phyloP scores from a whole-genome alignment of 2,797 vertebrate species.

The Crypturellus tataupa region DNA sequence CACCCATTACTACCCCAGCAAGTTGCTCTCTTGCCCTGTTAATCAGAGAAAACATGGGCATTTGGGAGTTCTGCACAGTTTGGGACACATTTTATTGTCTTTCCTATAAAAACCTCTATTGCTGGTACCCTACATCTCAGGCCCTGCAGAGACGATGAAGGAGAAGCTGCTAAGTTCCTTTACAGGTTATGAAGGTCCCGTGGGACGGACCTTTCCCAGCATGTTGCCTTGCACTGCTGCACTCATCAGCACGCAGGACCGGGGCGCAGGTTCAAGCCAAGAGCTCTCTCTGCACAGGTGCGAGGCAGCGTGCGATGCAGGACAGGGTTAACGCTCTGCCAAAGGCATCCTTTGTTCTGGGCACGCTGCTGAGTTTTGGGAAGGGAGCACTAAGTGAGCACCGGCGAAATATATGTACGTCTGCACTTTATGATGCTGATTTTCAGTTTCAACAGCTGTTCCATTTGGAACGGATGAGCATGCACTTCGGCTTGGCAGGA shows the following conservation, averaged over 20 bases:
- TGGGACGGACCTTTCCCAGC: neutral
- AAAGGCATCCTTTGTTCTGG: conserved; percentile 58
- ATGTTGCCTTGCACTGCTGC: neutral
- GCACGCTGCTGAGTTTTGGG: conserved; percentile 46
- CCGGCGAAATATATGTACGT: conserved; percentile 33
- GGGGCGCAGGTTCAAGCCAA: neutral
- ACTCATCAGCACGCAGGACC: accelerated
- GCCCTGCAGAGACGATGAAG: neutral
- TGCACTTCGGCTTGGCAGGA: conserved; percentile 20
- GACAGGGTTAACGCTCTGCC: conserved; percentile 36
- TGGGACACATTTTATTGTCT: neutral
- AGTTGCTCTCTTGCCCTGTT: no score
- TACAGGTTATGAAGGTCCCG: neutral
- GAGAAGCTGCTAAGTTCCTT: neutral
- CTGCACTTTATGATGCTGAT: conserved; percentile 57
- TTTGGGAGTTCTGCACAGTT: neutral
- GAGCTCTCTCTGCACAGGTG: neutral
- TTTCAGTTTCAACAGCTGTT: conserved; percentile 68
- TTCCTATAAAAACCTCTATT: no score
- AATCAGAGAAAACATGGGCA: neutral
- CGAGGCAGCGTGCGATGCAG: neutral
- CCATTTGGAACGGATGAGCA: conserved; percentile 24
- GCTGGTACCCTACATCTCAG: neutral
- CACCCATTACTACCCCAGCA: neutral
- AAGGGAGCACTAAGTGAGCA: conserved; percentile 10